Evolutionary conservation across 2,888 invertebrate species (phyloP), one percentile per base, ranked within the genome.

Genomic region (Cabera pusaria): DNA sequence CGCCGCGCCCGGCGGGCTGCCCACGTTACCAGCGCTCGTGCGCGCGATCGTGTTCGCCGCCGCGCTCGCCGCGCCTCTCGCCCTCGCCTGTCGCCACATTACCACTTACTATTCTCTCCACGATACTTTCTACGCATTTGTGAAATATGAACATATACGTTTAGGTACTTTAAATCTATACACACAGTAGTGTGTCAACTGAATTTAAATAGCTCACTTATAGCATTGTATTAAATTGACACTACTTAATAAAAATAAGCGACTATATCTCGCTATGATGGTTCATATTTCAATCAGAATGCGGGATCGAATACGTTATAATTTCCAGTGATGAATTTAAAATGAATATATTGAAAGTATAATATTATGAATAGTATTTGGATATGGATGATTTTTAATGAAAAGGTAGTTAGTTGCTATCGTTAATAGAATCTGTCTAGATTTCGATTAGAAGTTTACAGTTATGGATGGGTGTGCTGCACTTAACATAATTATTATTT

Each of bases 11-110:
- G 69, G 64, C 52, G 69, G 83, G 67, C 72, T 85, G 72, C 75
- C 74, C 78, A 65, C 84, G 78, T 81, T 87, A 90, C 88, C 90
- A 91, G 79, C 91, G 91, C 84, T 91, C 91, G 90, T 91, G 91
- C 92, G 91, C 80, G 87, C 90, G 81, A 87, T 86, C 87, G 86
- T 84, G 85, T 64, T 86, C 87, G 72, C 68, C 55, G 75, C 68
- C 55, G 61, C 86, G 83, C 42, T 83, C 85, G 47, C 80, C 77
- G 55, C 89, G 88, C 89, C 88, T 89, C 89, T 89, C 90, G 72
- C 80, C 76, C 89, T 90, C 89, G 79, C 88, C 87, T 88, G 77
- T 53, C 57, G 59, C 59, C 52, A 46, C 46, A 44, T 33, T 28
- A n/a, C 22, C 26, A 41, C 49, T 49, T 42, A 44, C 46, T 41